Conservation (phyloP, 2,888 invertebrate species). For the Chesias legatella region DNA sequence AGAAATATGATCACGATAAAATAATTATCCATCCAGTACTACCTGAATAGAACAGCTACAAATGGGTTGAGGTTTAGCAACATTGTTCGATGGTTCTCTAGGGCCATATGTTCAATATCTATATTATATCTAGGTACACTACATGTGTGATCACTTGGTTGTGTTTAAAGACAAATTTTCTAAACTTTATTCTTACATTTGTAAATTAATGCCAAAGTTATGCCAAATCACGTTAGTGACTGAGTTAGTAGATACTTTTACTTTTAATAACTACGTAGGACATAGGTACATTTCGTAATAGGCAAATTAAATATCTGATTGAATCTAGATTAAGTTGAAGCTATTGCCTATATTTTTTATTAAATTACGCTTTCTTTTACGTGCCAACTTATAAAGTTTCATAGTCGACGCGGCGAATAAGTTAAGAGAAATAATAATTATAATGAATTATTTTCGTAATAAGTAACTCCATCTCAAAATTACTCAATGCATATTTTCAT, state of each 20-base stretch:
- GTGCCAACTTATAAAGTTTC: constrained; percentile 23
- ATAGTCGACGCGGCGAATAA: constrained; percentile 22
- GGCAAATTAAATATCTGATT: neutral
- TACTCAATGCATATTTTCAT: constrained; percentile 62
- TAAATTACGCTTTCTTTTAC: constrained; percentile 15
- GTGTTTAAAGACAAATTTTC: constrained; percentile 66
- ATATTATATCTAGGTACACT: constrained; percentile 34
- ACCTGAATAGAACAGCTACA: too few relatives aligned
- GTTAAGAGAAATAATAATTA: constrained; percentile 1
- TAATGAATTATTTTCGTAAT: constrained; percentile 52
- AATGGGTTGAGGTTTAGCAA: too few relatives aligned
- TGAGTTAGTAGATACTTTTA: constrained; percentile 13
- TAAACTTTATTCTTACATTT: constrained; percentile 42
- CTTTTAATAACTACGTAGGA: constrained; percentile 9
- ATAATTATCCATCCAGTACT: too few relatives aligned
- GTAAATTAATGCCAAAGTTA: constrained; percentile 53
- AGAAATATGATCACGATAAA: too few relatives aligned
- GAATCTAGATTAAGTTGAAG: too few relatives aligned
- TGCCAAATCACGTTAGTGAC: constrained; percentile 47
- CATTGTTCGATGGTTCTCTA: too few relatives aligned
- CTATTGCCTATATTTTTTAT: constrained; percentile 2
- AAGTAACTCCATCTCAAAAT: constrained; percentile 50
- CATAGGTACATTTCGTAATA: constrained; percentile 12
- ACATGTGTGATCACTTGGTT: constrained; percentile 76
- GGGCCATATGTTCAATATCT: too few relatives aligned